Evolutionary conservation across 64 coral and sea anemone genomes (phyloP).

Genomic region (Stichodactyla mertensii): DNA sequence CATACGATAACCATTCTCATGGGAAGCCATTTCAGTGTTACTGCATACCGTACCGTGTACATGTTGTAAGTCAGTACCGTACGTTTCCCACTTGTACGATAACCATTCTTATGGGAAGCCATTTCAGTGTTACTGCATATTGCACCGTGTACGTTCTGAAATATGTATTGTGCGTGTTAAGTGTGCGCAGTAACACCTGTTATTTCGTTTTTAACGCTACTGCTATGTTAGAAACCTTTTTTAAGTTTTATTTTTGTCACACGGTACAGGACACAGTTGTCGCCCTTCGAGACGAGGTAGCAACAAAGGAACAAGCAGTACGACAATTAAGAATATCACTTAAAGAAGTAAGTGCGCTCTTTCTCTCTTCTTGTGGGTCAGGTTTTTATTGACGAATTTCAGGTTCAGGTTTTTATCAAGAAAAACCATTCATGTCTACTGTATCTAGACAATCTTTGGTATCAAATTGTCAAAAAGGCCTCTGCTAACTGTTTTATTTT

Average conservation of each 20-base stretch:
- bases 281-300: constrained; percentile 56
- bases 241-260: neutral
- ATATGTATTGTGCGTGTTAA: neutral
- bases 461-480: neutral
- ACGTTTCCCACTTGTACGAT: too few relatives aligned
- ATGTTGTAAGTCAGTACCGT: too few relatives aligned
- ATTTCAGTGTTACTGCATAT: too few relatives aligned
- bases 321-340: constrained; percentile 67
- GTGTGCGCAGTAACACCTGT: too few relatives aligned
- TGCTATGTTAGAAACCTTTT: neutral
- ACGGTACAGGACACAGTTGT: constrained; percentile 54
- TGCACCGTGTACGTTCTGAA: neutral
- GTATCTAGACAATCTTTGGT: too few relatives aligned
- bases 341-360: constrained; percentile 42
- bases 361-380: neutral
- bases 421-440: too few relatives aligned
- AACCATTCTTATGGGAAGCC: too few relatives aligned
- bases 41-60: too few relatives aligned
- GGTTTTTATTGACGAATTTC: neutral
- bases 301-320: constrained; percentile 42
- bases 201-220: too few relatives aligned
- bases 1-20: too few relatives aligned
- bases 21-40: too few relatives aligned
- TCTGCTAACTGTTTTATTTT: neutral
- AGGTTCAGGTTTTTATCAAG: too few relatives aligned